These are phyloP conservation scores for Glyptemys insculpta DNA, from an alignment of 2,797 vertebrate genomes.

Conservation along the genomic window DNA sequence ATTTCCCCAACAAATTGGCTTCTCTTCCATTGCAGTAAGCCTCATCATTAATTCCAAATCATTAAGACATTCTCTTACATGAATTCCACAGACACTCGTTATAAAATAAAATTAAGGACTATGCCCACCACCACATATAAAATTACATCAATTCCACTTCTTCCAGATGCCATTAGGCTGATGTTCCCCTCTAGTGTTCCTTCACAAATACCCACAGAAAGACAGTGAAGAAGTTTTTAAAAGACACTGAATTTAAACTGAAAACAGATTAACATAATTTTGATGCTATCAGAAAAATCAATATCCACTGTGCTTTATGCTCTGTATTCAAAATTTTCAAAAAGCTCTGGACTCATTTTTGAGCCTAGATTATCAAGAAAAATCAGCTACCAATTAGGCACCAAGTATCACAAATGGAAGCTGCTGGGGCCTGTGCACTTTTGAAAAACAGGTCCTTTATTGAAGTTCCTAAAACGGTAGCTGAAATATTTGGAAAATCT, in stretches of 20 bases:
- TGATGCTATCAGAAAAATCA: not conserved
- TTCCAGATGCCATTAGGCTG: not conserved
- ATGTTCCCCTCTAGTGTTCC: not conserved
- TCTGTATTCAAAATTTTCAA: not conserved
- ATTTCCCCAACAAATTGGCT: not conserved
- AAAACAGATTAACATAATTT: not conserved
- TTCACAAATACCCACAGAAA: fast-evolving
- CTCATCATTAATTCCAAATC: not conserved
- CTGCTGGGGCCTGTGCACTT: not conserved
- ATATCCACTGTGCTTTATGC: not conserved
- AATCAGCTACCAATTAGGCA: not conserved
- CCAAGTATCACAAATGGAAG: not conserved
- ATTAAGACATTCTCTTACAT: fast-evolving
- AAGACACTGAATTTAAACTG: not conserved
- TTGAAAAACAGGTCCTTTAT: not conserved
- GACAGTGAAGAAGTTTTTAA: not conserved
- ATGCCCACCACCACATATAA: fast-evolving
- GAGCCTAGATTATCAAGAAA: not conserved
- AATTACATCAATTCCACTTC: too few species aligned
- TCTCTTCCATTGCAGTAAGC: not conserved
- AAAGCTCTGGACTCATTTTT: too few species aligned
- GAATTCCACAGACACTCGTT: not conserved
- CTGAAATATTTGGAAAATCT: not conserved
- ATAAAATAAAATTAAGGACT: not conserved
- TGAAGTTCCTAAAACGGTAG: not conserved